Evolutionary conservation across 2,888 invertebrate species (phyloP).

Genomic region (Lumbricus terrestris): DNA sequence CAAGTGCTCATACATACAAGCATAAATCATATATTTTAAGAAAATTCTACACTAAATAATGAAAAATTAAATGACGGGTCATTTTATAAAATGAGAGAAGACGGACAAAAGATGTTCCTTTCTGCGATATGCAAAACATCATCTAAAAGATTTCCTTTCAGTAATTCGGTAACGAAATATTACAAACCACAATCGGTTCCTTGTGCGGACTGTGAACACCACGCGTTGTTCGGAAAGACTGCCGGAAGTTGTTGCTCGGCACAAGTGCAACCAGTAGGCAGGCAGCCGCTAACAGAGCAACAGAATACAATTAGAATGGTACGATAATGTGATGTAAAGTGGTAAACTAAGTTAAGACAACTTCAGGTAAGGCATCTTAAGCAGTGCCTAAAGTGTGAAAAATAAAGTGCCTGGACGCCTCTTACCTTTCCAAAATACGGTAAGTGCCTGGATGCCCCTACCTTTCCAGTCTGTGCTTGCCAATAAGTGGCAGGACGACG

Average conservation of each 20-base stretch:
- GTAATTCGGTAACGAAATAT: background rate
- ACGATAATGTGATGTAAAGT: background rate
- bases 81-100: background rate
- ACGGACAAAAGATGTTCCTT: background rate
- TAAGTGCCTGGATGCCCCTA: too few relatives aligned
- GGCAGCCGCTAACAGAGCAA: constrained; percentile 73
- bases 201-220: constrained; percentile 64
- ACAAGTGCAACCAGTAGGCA: constrained; percentile 84
- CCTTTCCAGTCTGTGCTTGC: too few relatives aligned
- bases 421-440: too few relatives aligned
- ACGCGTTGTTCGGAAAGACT: constrained; percentile 73
- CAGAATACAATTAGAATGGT: background rate
- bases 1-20: too few relatives aligned
- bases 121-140: background rate
- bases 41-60: background rate
- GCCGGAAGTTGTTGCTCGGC: constrained; percentile 84
- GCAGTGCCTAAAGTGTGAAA: too few relatives aligned
- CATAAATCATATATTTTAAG: too few relatives aligned
- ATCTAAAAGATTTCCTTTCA: background rate
- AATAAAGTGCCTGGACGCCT: too few relatives aligned
- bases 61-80: background rate
- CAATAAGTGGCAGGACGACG: too few relatives aligned
- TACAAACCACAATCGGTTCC: constrained; percentile 54
- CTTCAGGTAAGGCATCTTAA: too few relatives aligned
- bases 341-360: background rate